phyloP scores from a whole-genome alignment of 1,140 invertebrate genomes.

The Steinernema feltiae region DNA sequence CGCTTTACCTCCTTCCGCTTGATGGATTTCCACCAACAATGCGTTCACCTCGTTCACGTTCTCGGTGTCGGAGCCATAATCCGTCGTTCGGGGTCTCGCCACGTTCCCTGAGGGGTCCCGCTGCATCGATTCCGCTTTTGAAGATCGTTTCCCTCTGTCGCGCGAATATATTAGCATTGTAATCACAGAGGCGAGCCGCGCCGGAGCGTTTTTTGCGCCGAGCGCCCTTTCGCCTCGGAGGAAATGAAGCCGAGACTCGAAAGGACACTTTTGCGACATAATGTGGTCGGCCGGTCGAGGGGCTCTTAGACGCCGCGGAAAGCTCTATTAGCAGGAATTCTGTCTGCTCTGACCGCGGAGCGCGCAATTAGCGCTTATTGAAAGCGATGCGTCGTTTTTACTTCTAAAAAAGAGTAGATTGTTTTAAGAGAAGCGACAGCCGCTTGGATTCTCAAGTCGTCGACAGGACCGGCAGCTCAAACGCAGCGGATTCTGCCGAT shows the following conservation, averaged over 20 bases:
- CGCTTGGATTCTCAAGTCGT: too few relatives aligned
- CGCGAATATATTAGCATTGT: background rate
- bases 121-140: background rate
- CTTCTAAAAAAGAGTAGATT: background rate
- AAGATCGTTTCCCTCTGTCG: background rate
- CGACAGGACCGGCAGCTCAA: background rate
- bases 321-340: too few relatives aligned
- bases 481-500: background rate
- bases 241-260: background rate
- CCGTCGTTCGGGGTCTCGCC: background rate
- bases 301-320: background rate
- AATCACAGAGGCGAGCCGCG: background rate
- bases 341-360: background rate
- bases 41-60: too few relatives aligned
- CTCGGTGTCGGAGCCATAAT: background rate
- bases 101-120: background rate
- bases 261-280: background rate
- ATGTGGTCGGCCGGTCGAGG: background rate
- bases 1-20: too few relatives aligned
- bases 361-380: background rate
- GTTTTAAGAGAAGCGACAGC: background rate
- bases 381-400: background rate
- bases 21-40: too few relatives aligned
- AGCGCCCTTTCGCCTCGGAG: background rate
- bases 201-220: background rate